Conservation (phyloP, 2,797 vertebrate genomes). For the Melanotaenia nigrans region DNA sequence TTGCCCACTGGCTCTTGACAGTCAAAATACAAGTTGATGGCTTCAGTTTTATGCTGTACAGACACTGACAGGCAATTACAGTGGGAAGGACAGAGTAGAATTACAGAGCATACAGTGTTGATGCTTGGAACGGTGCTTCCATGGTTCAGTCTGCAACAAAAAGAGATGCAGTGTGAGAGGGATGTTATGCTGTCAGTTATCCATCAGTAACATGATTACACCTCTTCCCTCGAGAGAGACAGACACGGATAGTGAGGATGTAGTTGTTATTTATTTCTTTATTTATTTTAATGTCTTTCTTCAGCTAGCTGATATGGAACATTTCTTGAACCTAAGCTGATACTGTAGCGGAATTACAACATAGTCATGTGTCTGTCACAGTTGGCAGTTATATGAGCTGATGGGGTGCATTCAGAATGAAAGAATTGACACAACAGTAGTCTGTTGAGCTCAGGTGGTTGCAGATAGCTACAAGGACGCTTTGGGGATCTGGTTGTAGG, state of each 20-base stretch:
- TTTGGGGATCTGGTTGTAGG: slow-evolving; percentile 28
- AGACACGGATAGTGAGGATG: slow-evolving; percentile 56
- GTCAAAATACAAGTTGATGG: slow-evolving; percentile 40
- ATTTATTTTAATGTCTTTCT: slow-evolving; percentile 26
- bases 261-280: slow-evolving; percentile 17
- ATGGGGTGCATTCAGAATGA: slow-evolving; percentile 6
- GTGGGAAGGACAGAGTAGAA: slow-evolving; percentile 58
- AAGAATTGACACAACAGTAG: slow-evolving; percentile 34
- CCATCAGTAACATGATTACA: slow-evolving; percentile 74
- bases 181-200: slow-evolving; percentile 72
- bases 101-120: slow-evolving; percentile 61
- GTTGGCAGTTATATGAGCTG: slow-evolving; percentile 25
- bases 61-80: slow-evolving; percentile 66
- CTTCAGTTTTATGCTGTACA: slow-evolving; percentile 52
- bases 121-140: slow-evolving; percentile 32
- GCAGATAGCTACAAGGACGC: slow-evolving; percentile 43
- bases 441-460: slow-evolving; percentile 36
- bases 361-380: slow-evolving; percentile 47
- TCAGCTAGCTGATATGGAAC: slow-evolving; percentile 43
- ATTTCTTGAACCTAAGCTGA: slow-evolving; percentile 36
- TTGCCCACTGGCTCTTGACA: slow-evolving; percentile 1
- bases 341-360: slow-evolving; percentile 55
- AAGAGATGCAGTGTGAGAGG: slow-evolving; percentile 47
- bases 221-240: slow-evolving; percentile 45
- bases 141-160: slow-evolving; percentile 43